Evolutionary conservation across 2,888 invertebrate genomes (phyloP).

Genomic region (Xiphydria camelus): DNA sequence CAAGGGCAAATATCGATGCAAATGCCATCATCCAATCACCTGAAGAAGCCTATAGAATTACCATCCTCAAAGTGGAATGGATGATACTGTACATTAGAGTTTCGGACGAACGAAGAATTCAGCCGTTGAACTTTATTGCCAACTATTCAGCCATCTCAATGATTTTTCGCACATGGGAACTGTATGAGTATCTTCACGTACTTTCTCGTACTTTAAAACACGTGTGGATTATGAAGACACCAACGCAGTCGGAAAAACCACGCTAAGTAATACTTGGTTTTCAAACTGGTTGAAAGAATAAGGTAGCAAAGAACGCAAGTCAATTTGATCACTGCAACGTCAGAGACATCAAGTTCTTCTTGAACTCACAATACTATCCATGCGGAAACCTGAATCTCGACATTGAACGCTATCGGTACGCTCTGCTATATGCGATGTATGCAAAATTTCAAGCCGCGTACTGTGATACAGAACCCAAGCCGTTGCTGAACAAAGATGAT

Average conservation of each 20-base stretch:
- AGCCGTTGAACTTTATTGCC: neutral
- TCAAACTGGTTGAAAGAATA: conserved; percentile 4
- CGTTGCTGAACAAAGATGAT: too few species aligned
- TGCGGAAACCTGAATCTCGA: too few species aligned
- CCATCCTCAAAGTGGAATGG: conserved; percentile 10
- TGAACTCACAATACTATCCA: too few species aligned
- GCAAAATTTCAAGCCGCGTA: too few species aligned
- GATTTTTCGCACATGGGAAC: conserved; percentile 45
- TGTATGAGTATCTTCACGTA: conserved; percentile 46
- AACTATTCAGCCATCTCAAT: conserved; percentile 20
- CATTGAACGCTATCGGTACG: too few species aligned
- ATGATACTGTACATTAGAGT: conserved; percentile 13
- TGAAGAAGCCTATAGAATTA: too few species aligned
- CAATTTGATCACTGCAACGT: too few species aligned
- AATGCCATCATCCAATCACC: conserved; percentile 30
- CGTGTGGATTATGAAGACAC: neutral
- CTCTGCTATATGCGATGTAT: too few species aligned
- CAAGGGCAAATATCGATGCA: too few species aligned
- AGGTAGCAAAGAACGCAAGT: neutral
- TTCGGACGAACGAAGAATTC: conserved; percentile 10
- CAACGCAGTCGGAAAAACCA: conserved; percentile 11
- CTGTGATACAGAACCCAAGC: too few species aligned
- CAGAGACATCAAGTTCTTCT: too few species aligned
- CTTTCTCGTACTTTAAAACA: neutral
- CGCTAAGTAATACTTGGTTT: conserved; percentile 5